Conservation (phyloP, 2,888 invertebrate species). For the Cerceris rybyensis region DNA sequence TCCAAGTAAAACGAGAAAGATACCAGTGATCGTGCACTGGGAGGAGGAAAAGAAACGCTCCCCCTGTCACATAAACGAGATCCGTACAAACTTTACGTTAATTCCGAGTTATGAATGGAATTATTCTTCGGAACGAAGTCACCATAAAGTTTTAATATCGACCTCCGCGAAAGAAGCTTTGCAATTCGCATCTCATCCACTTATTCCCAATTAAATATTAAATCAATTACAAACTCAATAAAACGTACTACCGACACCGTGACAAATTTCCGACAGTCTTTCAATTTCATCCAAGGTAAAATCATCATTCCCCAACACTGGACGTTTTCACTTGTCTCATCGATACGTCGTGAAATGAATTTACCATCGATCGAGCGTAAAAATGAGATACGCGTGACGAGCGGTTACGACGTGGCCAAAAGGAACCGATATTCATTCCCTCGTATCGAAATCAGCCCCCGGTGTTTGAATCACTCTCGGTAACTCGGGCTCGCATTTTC, state of each 20-base stretch:
- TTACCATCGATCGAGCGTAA: background rate
- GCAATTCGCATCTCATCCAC: background rate
- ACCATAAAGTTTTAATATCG: slow-evolving; percentile 40
- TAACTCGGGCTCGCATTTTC: slow-evolving; percentile 1
- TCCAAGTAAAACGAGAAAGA: slow-evolving; percentile 32
- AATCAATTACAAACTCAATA: too few relatives aligned
- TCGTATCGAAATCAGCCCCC: slow-evolving; percentile 1
- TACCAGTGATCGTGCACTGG: slow-evolving; percentile 3
- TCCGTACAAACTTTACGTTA: background rate
- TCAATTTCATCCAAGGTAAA: too few relatives aligned
- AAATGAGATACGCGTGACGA: background rate
- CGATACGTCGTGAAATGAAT: background rate
- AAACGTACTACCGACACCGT: too few relatives aligned
- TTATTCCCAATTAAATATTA: background rate
- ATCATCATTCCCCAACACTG: too few relatives aligned
- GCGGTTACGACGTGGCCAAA: background rate
- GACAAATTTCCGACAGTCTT: too few relatives aligned
- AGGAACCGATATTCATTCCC: background rate
- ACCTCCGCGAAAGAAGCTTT: slow-evolving; percentile 5
- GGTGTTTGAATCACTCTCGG: slow-evolving; percentile 16
- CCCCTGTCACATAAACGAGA: slow-evolving; percentile 6
- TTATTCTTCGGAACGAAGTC: slow-evolving; percentile 24
- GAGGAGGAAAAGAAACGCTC: background rate
- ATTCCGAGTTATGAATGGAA: slow-evolving; percentile 35
- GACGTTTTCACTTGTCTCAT: background rate